Evolutionary conservation across 2,113 vertebrate species (phyloP), one percentile per base, ranked within the genome.

Genomic region (Columba livia): DNA sequence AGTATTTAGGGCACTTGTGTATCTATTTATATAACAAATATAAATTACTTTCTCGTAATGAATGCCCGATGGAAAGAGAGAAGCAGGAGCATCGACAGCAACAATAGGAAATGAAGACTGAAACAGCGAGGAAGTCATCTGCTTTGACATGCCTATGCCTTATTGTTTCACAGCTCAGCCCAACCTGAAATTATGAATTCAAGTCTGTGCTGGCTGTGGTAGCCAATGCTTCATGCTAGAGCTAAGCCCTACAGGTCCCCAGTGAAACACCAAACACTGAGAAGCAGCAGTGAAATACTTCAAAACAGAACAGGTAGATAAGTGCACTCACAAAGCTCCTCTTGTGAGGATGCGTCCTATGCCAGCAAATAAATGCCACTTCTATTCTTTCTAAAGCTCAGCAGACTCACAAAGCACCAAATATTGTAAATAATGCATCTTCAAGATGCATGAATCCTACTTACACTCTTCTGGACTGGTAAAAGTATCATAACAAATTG

Each of bases 231-330:
- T 90, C 74, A 80, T 67, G 1, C 2, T 28, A 66, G 72, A 83
- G 54, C 69, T 74, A 38, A 94, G 93, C 75, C 67, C 88, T 93
- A 18, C 91, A 88, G 94, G 93, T 93, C 89, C 73, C 89, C 82
- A 90, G 91, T 4, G 0, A 96, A 91, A 94, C 90, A 93, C 67
- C 89, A 85, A 95, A 79, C 58, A 14, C 81, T 95, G 93, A 47
- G 82, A 85, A 91, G 87, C 81, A 79, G 50, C 82, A 34, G 57
- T 34, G 75, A 91, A 92, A 64, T 38, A 85, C 89, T 89, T 91
- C 62, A 77, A 53, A 88, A 95, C 83, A 72, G 83, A 90, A 79
- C 89, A 96, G 82, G 94, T 90, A 93, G 88, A 44, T 56, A 42
- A 0, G 0, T 28, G 40, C 47, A 40, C 64, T 96, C 74, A 89